Base-by-base conservation (phyloP, 2,797 vertebrate genomes). In the Pangasius krempfi region DNA sequence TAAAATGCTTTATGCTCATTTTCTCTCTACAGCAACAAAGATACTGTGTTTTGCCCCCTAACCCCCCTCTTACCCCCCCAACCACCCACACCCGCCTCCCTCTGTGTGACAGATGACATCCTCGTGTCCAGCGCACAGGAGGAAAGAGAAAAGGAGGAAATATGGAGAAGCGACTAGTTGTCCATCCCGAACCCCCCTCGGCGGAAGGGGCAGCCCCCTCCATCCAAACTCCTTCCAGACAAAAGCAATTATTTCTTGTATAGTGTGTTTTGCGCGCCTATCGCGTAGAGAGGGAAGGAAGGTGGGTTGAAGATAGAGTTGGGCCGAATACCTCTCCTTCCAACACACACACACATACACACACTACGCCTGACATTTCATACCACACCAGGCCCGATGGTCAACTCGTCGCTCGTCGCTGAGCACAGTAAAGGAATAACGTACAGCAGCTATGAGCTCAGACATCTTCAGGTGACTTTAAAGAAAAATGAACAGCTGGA, bases 211-310 rank as follows among this genome's bases (percentile, higher is more conserved):
- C 94, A 94, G 94, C 95, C 95, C 95, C 90, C 91, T 91, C 92
- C 92, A 94, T 94, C 94, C 96, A 95, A 96, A 96, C 96, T 96
- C 97, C 96, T 97, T 97, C 96, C 97, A 98, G 97, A 98, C 97
- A 98, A 98, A 98, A 98, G 97, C 97, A 97, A 98, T 98, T 97
- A 98, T 97, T 97, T 97, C 97, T 96, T 97, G 96, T 96, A 95
- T 96, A 96, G 96, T 96, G 94, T 95, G 90, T 93, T 92, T 91
- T 92, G 91, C 87, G 91, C 88, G 90, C 89, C 86, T 91, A 89
- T 90, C 89, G 87, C 88, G 60, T 52, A 72, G 85, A 91, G 86
- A 91, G 87, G 89, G 82, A 91, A 90, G 87, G 88, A 92, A 91
- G 90, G 92, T 91, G 88, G 88, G 93, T 91, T 92, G 89, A 93